A percentile compares a stretch with the other conserved stretches of the same genome.
These are phyloP conservation scores for Taxidea taxus DNA, from an alignment of 2,113 vertebrate species.

Conservation along the genomic window DNA sequence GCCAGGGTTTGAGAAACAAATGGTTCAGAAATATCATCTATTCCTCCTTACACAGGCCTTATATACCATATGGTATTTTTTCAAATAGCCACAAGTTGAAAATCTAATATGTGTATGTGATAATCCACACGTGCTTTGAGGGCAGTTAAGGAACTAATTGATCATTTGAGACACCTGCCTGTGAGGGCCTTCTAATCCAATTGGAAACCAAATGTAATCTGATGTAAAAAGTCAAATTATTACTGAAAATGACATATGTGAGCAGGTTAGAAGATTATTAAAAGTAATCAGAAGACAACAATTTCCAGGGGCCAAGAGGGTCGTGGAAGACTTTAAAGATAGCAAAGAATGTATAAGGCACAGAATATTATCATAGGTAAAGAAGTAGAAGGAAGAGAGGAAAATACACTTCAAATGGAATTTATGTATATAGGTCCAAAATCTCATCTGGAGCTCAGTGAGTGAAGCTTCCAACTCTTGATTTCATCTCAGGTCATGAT, in stretches of 20 bases:
- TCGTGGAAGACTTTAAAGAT: neutral
- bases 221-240: neutral
- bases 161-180: neutral
- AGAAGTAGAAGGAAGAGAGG: neutral
- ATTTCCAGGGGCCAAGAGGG: neutral
- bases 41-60: neutral
- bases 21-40: neutral
- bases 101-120: neutral
- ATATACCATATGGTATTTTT: neutral
- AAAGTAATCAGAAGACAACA: neutral
- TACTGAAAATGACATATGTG: neutral
- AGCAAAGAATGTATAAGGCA: neutral
- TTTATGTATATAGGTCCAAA: neutral
- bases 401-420: neutral
- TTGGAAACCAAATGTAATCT: neutral
- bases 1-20: neutral
- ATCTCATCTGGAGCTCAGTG: neutral
- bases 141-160: neutral
- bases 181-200: neutral
- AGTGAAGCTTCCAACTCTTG: neutral
- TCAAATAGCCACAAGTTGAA: neutral
- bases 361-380: neutral
- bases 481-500: neutral
- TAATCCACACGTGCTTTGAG: neutral
- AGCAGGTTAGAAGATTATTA: neutral